Percentiles rank a stretch among this genome's conserved stretches.
phyloP scores from a whole-genome alignment of 2,888 invertebrate species.

The Diarsia brunnea region DNA sequence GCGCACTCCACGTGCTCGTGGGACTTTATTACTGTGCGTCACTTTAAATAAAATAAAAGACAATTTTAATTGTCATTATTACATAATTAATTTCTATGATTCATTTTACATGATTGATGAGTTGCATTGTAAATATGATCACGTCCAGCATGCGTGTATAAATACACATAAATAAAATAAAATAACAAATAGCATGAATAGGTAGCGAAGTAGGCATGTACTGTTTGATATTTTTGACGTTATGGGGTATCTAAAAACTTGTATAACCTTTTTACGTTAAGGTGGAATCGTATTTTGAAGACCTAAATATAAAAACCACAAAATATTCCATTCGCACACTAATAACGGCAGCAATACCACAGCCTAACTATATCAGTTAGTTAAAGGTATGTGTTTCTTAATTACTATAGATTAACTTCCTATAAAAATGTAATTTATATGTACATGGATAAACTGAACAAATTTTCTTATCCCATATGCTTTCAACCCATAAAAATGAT shows the following conservation, averaged over 20 bases:
- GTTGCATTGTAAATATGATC: constrained; percentile 19
- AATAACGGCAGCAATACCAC: constrained; percentile 76
- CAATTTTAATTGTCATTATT: neutral
- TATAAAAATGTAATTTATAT: neutral
- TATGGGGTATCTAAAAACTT: neutral
- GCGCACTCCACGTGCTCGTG: constrained; percentile 85
- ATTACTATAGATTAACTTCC: neutral
- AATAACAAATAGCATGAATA: neutral
- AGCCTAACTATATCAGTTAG: constrained; percentile 72
- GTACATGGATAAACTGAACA: neutral
- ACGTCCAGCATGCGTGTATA: neutral
- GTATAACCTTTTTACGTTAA: neutral
- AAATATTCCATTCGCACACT: constrained; percentile 65
- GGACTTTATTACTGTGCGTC: constrained; percentile 78
- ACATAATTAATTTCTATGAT: constrained; percentile 17
- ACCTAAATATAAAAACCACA: neutral
- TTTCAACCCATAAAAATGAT: neutral
- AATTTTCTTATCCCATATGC: neutral
- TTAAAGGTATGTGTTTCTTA: constrained; percentile 5
- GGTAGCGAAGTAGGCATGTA: neutral
- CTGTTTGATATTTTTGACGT: neutral
- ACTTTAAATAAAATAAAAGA: constrained; percentile 6
- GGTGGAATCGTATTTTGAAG: neutral
- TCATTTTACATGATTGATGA: constrained; percentile 5
- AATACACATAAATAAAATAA: neutral